phyloP scores from a whole-genome alignment of 2,888 invertebrate species.

The Heliconius aoede region DNA sequence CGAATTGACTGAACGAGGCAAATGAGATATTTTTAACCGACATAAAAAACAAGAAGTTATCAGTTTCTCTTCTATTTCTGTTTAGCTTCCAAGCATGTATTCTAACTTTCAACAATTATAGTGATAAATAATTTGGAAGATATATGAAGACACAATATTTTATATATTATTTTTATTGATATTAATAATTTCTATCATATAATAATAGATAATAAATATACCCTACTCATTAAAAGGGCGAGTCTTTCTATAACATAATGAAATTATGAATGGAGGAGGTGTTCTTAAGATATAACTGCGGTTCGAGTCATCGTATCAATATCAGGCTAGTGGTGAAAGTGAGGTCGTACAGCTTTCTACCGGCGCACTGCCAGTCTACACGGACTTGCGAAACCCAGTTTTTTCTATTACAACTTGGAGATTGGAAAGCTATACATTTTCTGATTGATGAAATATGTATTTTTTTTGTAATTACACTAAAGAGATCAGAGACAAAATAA shows the following conservation, averaged over 20 bases:
- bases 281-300: conserved; percentile 27
- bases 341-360: conserved; percentile 80
- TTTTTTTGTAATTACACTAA: neutral
- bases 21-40: conserved; percentile 58
- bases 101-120: neutral
- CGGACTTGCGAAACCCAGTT: conserved; percentile 72
- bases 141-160: neutral
- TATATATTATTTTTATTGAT: neutral
- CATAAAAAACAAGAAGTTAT: neutral
- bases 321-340: conserved; percentile 73
- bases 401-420: conserved; percentile 41
- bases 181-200: neutral
- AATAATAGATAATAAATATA: no score
- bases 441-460: neutral
- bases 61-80: neutral
- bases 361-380: conserved; percentile 54
- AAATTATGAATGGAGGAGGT: conserved; percentile 33
- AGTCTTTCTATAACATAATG: conserved; percentile 19
- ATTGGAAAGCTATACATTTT: conserved; percentile 43
- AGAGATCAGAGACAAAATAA: neutral
- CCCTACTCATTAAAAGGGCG: neutral
- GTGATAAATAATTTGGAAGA: neutral
- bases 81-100: no score
- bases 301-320: conserved; percentile 39
- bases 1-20: conserved; percentile 64